Percentiles rank a stretch among this genome's conserved stretches.
These are phyloP conservation scores for Arion vulgaris DNA, from an alignment of 1,140 invertebrate genomes.

Conservation along the genomic window DNA sequence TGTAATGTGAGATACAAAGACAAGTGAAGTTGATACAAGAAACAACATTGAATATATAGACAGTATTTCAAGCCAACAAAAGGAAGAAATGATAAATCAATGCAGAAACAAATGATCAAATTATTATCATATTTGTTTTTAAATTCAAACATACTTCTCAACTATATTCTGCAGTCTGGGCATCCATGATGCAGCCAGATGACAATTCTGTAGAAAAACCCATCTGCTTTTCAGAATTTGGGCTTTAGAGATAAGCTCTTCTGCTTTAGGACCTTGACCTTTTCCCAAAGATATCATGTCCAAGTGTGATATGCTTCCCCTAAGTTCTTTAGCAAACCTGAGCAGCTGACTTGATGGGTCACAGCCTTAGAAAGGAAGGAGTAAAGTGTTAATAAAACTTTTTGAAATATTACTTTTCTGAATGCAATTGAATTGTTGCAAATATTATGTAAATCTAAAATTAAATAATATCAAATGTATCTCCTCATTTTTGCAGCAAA, in stretches of 20 bases:
- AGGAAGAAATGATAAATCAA: too few relatives aligned
- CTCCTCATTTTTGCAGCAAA: too few relatives aligned
- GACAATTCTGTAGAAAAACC: slow-evolving; percentile 78
- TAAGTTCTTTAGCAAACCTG: slow-evolving; percentile 69
- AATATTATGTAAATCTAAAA: too few relatives aligned
- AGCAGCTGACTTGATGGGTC: slow-evolving; percentile 69
- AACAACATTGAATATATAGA: too few relatives aligned
- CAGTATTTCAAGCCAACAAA: too few relatives aligned
- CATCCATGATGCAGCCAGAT: slow-evolving; percentile 72
- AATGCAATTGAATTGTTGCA: too few relatives aligned
- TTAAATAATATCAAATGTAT: too few relatives aligned
- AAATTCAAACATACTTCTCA: slow-evolving; percentile 61
- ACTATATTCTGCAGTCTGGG: slow-evolving; percentile 68
- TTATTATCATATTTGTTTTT: too few relatives aligned
- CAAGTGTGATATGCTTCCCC: slow-evolving; percentile 68
- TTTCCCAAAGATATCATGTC: slow-evolving; percentile 73
- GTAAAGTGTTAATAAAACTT: background rate
- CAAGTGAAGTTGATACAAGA: too few relatives aligned
- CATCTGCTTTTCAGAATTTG: slow-evolving; percentile 72
- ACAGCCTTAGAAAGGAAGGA: slow-evolving; percentile 56
- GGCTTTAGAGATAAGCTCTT: slow-evolving; percentile 70
- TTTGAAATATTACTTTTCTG: background rate
- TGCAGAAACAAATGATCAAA: too few relatives aligned
- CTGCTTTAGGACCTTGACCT: slow-evolving; percentile 71
- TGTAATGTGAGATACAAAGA: too few relatives aligned